Evolutionary conservation across 1,140 invertebrate genomes (phyloP).

Genomic region (Berghia stephanieae): DNA sequence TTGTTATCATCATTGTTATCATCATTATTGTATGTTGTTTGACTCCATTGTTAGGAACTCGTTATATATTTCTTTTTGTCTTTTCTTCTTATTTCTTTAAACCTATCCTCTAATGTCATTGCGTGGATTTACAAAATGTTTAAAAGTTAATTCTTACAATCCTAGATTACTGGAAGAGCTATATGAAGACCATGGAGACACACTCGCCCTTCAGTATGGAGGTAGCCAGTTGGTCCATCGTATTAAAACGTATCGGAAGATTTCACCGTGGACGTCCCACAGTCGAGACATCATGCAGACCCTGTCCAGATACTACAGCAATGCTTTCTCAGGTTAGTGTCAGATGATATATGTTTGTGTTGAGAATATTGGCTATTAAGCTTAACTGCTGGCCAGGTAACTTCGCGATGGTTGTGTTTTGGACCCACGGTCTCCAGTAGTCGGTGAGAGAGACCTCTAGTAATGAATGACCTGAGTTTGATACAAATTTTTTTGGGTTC

Average conservation of each 20-base stretch:
- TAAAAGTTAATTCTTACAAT: too few relatives aligned
- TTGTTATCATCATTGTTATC: too few relatives aligned
- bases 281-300: constrained; percentile 99
- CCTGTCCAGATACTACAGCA: constrained; percentile 96
- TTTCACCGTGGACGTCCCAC: constrained; percentile 90
- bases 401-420: too few relatives aligned
- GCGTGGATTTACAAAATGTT: constrained; percentile 64
- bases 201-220: constrained; percentile 96
- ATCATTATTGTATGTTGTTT: too few relatives aligned
- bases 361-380: too few relatives aligned
- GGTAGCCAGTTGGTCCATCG: constrained; percentile 97
- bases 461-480: too few relatives aligned
- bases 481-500: too few relatives aligned
- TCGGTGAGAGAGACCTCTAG: too few relatives aligned
- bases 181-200: constrained; percentile 99
- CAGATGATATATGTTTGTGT: too few relatives aligned
- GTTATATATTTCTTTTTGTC: not conserved
- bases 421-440: too few relatives aligned
- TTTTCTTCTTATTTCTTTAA: not conserved
- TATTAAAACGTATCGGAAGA: constrained; percentile 90
- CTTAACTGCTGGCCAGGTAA: too few relatives aligned
- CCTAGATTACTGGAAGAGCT: constrained; percentile 89
- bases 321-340: constrained; percentile 87
- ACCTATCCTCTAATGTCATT: constrained; percentile 43
- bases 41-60: too few relatives aligned